Base-by-base conservation (phyloP, 2,888 invertebrate genomes). In the Torymus auratus region DNA sequence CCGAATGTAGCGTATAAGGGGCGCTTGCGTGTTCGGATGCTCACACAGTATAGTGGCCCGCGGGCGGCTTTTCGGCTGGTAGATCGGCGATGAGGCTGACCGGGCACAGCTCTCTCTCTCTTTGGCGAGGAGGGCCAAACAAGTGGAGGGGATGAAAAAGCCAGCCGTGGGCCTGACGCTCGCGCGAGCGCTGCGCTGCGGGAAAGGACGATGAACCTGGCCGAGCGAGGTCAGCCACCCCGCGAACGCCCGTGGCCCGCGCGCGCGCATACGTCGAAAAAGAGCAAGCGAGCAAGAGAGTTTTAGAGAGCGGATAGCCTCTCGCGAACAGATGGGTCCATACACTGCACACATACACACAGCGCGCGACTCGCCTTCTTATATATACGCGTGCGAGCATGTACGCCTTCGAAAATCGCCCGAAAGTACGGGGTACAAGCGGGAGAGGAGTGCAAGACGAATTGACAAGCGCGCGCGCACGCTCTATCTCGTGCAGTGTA, bases 191-290 rank as follows among this genome's bases (percentile, higher is more conserved):
- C 41, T 41, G 41, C 41, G 41, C 41, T 41, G 10, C 67, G 74
- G 28, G 65, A 76, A 72, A 80, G 82, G 81, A 65, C 83, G 76
- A 81, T 79, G 83, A 83, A 78, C 83, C 76, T 68, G 68, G 28
- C 17, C 69, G 67, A 50, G 52, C 64, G 80, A 88, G 91, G 91
- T 91, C 91, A 90, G 87, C 90, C 86, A 91, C 91, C 91, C 89
- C 89, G 86, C 86, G 86, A 83, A 86, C 84, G 85, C 70, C 61
- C 60, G 65, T 17, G 72, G 73, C 78, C 50, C 65, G 58, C 12
- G 58, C 17, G 58, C 17, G 14, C 17, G 13, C 20, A 20, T 20
- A 20, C 41, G 41, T 41, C 41, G 41, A 41, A 41, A 41, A 41
- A 41, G 41, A 41, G 41, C 41, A 41, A 41, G 41, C 41, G 7